Evolutionary conservation across 2,888 invertebrate species (phyloP).

Genomic region (Torymus aiolomorphi): DNA sequence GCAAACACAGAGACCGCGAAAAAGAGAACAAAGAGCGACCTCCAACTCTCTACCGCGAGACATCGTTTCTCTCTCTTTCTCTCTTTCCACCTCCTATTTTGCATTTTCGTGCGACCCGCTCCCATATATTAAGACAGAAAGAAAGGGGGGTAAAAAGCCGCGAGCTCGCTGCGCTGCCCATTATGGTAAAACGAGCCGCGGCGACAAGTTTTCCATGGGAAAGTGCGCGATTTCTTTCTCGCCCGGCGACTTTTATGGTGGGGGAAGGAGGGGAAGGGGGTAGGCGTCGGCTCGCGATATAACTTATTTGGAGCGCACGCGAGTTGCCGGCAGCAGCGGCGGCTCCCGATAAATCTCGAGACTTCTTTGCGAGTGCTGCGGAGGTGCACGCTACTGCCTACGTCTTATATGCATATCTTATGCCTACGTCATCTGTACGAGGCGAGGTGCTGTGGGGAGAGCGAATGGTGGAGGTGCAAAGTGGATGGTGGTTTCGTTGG

Average conservation of each 20-base stretch:
- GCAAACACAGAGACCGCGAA: too few species aligned
- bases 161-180: slow-evolving; percentile 16
- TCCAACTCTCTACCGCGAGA: too few species aligned
- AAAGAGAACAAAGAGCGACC: not conserved
- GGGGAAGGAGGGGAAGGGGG: too few species aligned
- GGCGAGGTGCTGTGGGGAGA: too few species aligned
- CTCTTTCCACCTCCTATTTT: slow-evolving; percentile 8
- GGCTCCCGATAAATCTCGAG: too few species aligned
- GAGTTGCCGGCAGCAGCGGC: not conserved
- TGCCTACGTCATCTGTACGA: too few species aligned
- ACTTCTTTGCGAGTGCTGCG: too few species aligned
- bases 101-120: slow-evolving; percentile 17
- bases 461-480: too few species aligned
- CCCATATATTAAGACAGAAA: slow-evolving; percentile 8
- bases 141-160: slow-evolving; percentile 26
- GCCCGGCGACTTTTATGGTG: not conserved
- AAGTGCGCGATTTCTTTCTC: slow-evolving; percentile 17
- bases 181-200: slow-evolving; percentile 42
- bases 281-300: slow-evolving; percentile 28
- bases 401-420: too few species aligned
- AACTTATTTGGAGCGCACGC: slow-evolving; percentile 53
- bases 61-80: not conserved
- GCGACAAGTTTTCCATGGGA: slow-evolving; percentile 49
- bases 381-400: too few species aligned
- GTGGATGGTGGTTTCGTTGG: too few species aligned